Evolutionary conservation across 2,113 vertebrate genomes (phyloP).

Genomic region (Muntiacus muntjak): DNA sequence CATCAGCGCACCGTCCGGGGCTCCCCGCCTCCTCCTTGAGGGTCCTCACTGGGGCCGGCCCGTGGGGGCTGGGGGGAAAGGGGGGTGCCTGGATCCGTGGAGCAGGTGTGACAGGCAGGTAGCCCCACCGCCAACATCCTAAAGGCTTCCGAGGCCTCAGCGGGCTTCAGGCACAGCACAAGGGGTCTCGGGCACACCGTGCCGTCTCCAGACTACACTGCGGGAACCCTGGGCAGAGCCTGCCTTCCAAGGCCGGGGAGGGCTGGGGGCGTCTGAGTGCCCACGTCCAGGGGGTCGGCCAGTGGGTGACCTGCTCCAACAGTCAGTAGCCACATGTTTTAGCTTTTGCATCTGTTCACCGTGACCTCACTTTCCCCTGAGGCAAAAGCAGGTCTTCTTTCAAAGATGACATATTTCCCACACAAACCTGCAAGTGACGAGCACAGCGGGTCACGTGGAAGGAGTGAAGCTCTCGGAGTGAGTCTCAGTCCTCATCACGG

Average conservation of each 20-base stretch:
- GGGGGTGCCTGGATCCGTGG: not conserved
- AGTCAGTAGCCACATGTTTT: not conserved
- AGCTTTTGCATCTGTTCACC: not conserved
- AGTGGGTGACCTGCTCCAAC: not conserved
- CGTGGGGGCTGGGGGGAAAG: rapidly evolving
- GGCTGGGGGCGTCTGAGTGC: not conserved
- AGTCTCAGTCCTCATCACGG: not conserved
- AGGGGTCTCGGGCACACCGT: not conserved
- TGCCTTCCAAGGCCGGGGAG: not conserved
- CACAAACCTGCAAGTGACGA: too few relatives aligned
- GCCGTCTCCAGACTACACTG: not conserved
- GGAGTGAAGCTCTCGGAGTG: not conserved
- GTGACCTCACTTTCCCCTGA: not conserved
- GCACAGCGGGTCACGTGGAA: rapidly evolving
- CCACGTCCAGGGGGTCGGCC: not conserved
- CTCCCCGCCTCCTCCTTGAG: too few relatives aligned
- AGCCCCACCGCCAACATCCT: not conserved
- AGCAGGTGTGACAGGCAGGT: not conserved
- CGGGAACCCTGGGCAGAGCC: not conserved
- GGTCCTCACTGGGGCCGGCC: rapidly evolving
- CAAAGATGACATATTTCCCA: rapidly evolving
- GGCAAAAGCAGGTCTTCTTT: not conserved
- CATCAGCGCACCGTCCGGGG: rapidly evolving
- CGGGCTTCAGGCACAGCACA: not conserved
- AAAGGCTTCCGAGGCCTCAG: not conserved